Evolutionary conservation across 2,888 invertebrate genomes (phyloP).

Genomic region (Spilosoma lubricipeda): DNA sequence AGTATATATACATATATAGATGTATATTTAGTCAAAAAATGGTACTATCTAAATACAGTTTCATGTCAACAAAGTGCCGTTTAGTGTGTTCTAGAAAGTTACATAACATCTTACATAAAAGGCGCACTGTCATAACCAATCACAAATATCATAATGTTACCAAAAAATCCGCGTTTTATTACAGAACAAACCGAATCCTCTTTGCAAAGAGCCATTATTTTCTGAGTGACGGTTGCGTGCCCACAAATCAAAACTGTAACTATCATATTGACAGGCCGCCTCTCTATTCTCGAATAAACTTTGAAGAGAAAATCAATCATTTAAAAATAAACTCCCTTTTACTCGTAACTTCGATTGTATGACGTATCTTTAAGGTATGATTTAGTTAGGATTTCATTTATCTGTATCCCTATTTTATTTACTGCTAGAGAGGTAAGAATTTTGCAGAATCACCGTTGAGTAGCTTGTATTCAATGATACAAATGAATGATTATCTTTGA

Average conservation of each 20-base stretch:
- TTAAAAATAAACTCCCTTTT: slow-evolving; percentile 18
- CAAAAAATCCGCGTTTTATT: not conserved
- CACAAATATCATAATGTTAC: not conserved
- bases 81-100: not conserved
- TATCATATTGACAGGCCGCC: slow-evolving; percentile 33
- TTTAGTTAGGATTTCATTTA: not conserved
- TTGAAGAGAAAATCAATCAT: slow-evolving; percentile 14
- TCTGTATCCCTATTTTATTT: not conserved
- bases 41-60: too few species aligned
- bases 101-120: not conserved
- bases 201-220: slow-evolving; percentile 45
- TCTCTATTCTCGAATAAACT: slow-evolving; percentile 33
- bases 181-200: slow-evolving; percentile 35
- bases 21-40: too few species aligned
- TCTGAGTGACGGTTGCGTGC: slow-evolving; percentile 38
- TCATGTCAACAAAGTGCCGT: not conserved
- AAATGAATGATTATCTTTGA: too few species aligned
- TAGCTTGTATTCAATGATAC: not conserved
- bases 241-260: slow-evolving; percentile 45
- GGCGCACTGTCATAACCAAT: not conserved
- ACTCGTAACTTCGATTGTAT: not conserved
- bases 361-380: not conserved
- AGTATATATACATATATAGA: too few species aligned
- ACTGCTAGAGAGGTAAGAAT: not conserved
- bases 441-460: not conserved